phyloP scores from a whole-genome alignment of 2,797 vertebrate genomes.

The Trachops cirrhosus region DNA sequence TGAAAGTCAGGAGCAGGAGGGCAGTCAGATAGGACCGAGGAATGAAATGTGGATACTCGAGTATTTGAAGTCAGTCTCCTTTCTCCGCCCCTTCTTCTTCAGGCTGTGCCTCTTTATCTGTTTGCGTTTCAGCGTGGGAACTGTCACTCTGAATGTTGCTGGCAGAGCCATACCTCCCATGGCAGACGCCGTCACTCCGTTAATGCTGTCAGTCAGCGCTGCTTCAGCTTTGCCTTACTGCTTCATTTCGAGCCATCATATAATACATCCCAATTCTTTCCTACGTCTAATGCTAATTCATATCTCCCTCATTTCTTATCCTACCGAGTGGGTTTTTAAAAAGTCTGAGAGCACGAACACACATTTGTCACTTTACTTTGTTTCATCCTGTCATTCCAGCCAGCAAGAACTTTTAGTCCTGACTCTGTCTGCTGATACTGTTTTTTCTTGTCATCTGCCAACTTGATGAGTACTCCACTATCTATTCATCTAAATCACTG shows the following conservation, averaged over 20 bases:
- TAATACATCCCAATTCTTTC: background rate
- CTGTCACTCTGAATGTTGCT: background rate
- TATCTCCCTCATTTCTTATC: background rate
- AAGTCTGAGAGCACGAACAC: background rate
- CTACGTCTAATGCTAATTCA: background rate
- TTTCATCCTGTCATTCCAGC: background rate
- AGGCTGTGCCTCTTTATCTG: background rate
- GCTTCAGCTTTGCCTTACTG: background rate
- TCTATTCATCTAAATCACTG: background rate
- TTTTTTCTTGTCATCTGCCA: slow-evolving; percentile 9
- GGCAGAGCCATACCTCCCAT: background rate
- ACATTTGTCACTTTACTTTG: background rate
- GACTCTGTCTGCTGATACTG: background rate
- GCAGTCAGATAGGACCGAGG: background rate
- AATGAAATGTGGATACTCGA: background rate
- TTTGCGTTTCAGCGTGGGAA: background rate
- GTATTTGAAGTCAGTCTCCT: background rate
- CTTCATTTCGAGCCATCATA: background rate
- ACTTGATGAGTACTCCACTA: background rate
- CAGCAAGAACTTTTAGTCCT: background rate
- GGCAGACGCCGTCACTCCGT: background rate
- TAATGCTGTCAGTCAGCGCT: background rate
- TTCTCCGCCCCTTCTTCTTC: background rate
- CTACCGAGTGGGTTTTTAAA: background rate
- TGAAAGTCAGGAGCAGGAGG: background rate